A percentile compares a stretch with the other conserved stretches of the same genome.
phyloP scores from a whole-genome alignment of 2,888 invertebrate genomes.

The Tinea pellionella region DNA sequence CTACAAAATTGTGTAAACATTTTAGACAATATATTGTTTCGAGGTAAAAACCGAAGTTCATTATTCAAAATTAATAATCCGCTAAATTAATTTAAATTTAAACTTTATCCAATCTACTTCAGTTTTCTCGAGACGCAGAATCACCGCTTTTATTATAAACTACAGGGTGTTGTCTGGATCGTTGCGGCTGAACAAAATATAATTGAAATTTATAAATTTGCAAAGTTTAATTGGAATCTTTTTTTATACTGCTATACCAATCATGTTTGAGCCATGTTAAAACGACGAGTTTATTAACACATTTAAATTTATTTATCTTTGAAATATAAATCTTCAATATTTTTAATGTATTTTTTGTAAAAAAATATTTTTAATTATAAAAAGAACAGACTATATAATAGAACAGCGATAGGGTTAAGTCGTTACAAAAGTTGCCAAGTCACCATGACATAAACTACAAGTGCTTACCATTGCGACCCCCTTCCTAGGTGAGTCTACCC shows the following conservation, averaged over 20 bases:
- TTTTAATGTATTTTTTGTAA: too few species aligned
- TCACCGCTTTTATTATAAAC: slow-evolving; percentile 24
- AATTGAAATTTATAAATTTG: not conserved
- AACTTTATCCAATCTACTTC: slow-evolving; percentile 48
- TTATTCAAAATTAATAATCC: slow-evolving; percentile 65
- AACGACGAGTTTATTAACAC: not conserved
- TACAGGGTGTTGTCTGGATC: slow-evolving; percentile 35
- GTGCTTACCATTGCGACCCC: not conserved
- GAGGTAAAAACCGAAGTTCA: slow-evolving; percentile 40
- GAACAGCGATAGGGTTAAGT: slow-evolving; percentile 15
- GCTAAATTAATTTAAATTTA: slow-evolving; percentile 58
- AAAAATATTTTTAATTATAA: not conserved
- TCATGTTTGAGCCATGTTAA: not conserved
- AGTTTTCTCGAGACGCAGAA: slow-evolving; percentile 25
- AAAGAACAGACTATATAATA: slow-evolving; percentile 5
- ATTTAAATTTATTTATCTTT: not conserved
- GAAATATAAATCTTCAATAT: too few species aligned
- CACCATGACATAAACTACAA: slow-evolving; percentile 34
- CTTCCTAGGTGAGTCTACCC: slow-evolving; percentile 27
- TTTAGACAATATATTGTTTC: not conserved
- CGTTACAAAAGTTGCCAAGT: slow-evolving; percentile 37
- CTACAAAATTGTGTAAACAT: slow-evolving; percentile 17
- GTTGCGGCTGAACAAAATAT: not conserved
- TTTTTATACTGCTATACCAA: not conserved
- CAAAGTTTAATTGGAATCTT: slow-evolving; percentile 6